phyloP scores from a whole-genome alignment of 2,888 invertebrate species.

The Caenorhabditis angaria region DNA sequence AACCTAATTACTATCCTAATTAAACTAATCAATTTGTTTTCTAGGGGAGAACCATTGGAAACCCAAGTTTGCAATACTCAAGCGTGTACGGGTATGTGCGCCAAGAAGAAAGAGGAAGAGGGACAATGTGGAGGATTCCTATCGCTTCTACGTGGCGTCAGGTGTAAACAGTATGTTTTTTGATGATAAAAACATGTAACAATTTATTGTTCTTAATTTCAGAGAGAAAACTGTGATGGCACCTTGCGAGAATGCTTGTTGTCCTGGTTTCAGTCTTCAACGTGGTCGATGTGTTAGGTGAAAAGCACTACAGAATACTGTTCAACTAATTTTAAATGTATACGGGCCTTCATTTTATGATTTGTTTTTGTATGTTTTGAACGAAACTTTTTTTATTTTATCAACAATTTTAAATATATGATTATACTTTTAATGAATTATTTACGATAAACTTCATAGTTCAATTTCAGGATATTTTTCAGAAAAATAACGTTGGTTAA shows the following conservation, averaged over 20 bases:
- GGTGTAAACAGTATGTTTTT: conserved; percentile 61
- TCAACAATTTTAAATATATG: not conserved
- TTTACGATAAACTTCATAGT: too few relatives aligned
- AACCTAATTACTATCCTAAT: not conserved
- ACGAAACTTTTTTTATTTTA: not conserved
- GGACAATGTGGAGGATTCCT: conserved; percentile 70
- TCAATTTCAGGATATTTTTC: too few relatives aligned
- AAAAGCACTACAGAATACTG: conserved; percentile 8
- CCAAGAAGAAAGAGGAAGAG: conserved; percentile 60
- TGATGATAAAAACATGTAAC: not conserved
- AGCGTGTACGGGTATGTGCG: conserved; percentile 69
- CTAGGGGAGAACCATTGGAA: conserved; percentile 68
- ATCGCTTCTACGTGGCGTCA: conserved; percentile 59
- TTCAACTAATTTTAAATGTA: conserved; percentile 27
- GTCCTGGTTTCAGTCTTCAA: conserved; percentile 64
- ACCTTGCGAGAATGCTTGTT: conserved; percentile 67
- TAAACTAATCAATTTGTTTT: conserved; percentile 21
- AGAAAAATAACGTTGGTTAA: too few relatives aligned
- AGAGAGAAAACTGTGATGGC: conserved; percentile 67
- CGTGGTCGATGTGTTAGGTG: conserved; percentile 62
- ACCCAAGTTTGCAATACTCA: conserved; percentile 67
- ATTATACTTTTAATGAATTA: not conserved
- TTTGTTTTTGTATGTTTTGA: not conserved
- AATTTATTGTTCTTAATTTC: conserved; percentile 28
- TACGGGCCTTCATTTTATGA: conserved; percentile 31